Evolutionary conservation across 2,888 invertebrate genomes (phyloP).

Genomic region (Andricus quercusramuli): DNA sequence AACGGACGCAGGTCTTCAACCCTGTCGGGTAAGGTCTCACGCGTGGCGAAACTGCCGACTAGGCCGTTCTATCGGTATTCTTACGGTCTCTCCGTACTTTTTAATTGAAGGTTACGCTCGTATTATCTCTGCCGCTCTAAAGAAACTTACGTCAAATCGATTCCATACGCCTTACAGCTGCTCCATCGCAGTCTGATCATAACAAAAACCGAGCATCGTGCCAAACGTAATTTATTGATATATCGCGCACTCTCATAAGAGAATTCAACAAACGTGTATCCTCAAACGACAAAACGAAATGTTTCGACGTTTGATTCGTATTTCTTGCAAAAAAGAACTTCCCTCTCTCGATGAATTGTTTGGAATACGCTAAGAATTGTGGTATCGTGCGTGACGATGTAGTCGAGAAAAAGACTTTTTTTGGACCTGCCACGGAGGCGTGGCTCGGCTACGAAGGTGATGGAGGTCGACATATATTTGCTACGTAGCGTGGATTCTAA

Average conservation of each 20-base stretch:
- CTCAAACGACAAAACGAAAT: neutral
- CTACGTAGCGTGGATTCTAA: conserved; percentile 72
- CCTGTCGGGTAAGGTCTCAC: neutral
- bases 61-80: conserved; percentile 24
- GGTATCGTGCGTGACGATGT: conserved; percentile 47
- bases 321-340: conserved; percentile 17
- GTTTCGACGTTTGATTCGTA: neutral
- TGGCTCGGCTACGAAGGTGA: conserved; percentile 63
- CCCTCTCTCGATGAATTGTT: conserved; percentile 11
- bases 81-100: conserved; percentile 19
- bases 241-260: conserved; percentile 19
- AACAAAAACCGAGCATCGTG: conserved; percentile 16
- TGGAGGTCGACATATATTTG: conserved; percentile 71
- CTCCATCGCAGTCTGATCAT: conserved; percentile 5
- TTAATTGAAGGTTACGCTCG: conserved; percentile 6
- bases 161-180: conserved; percentile 5
- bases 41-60: neutral
- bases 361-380: conserved; percentile 22
- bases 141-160: conserved; percentile 3
- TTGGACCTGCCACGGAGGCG: conserved; percentile 52
- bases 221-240: conserved; percentile 27
- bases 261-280: neutral
- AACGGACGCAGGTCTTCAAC: neutral
- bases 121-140: conserved; percentile 7
- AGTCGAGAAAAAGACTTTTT: conserved; percentile 49